Evolutionary conservation across 2,797 vertebrate species (phyloP), one percentile per base, ranked within the genome.

Genomic region (Acropternis orthonyx): DNA sequence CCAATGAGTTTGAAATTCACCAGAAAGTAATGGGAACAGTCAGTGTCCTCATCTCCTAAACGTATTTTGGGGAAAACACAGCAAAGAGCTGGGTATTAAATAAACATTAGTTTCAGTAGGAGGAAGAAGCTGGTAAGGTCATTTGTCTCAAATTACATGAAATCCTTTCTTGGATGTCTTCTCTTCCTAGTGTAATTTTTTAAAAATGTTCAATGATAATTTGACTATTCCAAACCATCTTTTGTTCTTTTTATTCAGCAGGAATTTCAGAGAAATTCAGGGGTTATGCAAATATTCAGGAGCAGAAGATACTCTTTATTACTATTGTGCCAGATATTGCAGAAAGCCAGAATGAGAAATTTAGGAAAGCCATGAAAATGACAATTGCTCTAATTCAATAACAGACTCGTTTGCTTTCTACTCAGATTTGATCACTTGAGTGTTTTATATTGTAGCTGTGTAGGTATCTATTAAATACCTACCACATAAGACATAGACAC

Each of bases 261-360:
- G 5, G 32, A 93, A 85, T 81, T 88, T 89, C n/a, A 78, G 43
- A 89, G 20, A 93, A 74, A 87, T 88, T 75, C 65, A 66, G 49
- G 58, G 46, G 41, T 85, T 84, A 62, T 88, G 37, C 32, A 88
- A 95, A 81, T 18, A 3, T 83, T 72, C 43, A 87, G 43, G 37
- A 75, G 34, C 56, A 92, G 73, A 89, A 92, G 46, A 81, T 55
- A 48, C 22, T 66, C 44, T 86, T 88, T 81, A 91, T 91, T 95
- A 84, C 15, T 55, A 61, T 69, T 81, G 51, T 81, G 59, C 66
- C 41, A 93, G 85, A 86, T 81, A 90, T 26, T 86, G 82, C 83
- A 94, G 69, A 83, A 93, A 91, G 76, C 16, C 63, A 90, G 85
- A 86, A 94, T 81, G 56, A 85, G 82, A 93, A 88, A 86, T 84